phyloP scores from a whole-genome alignment of 2,113 vertebrate genomes.

The Oreocharis arfaki region DNA sequence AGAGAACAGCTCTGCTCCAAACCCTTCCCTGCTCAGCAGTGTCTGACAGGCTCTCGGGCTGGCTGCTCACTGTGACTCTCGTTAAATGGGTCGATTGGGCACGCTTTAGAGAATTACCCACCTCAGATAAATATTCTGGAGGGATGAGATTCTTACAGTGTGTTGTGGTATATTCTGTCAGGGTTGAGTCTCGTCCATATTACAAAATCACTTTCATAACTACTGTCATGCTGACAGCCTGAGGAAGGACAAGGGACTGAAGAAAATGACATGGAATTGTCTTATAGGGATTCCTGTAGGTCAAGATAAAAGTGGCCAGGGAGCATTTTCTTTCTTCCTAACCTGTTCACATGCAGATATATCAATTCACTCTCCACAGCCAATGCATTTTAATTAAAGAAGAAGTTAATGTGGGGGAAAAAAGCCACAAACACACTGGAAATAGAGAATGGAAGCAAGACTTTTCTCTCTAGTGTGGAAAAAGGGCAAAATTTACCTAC shows the following conservation, averaged over 20 bases:
- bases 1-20: neutral
- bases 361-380: neutral
- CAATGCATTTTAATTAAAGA: neutral
- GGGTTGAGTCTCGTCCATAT: neutral
- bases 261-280: neutral
- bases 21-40: neutral
- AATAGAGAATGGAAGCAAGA: neutral
- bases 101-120: neutral
- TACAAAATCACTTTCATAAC: neutral
- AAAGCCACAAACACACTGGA: neutral
- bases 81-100: fast-evolving
- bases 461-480: neutral
- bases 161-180: neutral
- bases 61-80: fast-evolving
- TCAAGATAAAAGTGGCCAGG: fast-evolving
- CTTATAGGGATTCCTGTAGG: neutral
- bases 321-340: neutral
- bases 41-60: neutral
- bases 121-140: neutral
- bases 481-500: neutral
- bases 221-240: neutral
- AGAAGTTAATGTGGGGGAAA: fast-evolving
- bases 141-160: neutral
- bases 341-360: neutral
- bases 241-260: neutral